Conservation (phyloP, 1,140 invertebrate genomes). For the Holotrichia oblita region DNA sequence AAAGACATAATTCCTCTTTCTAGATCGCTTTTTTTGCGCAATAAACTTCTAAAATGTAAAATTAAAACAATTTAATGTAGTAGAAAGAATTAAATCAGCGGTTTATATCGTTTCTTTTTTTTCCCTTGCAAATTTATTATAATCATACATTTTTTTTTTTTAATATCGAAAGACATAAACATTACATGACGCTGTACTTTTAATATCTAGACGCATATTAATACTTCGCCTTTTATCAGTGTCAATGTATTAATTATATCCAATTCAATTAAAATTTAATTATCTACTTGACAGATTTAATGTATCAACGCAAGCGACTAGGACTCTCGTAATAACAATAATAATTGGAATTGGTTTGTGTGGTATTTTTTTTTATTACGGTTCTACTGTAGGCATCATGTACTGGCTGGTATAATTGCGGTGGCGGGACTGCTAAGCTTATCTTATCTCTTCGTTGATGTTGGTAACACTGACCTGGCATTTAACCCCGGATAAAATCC, state of each 20-base stretch:
- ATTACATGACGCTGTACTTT: background rate
- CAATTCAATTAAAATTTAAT: conserved; percentile 15
- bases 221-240: background rate
- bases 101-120: no score
- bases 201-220: background rate
- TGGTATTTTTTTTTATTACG: background rate
- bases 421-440: background rate
- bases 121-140: no score
- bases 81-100: background rate
- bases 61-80: conserved; percentile 14
- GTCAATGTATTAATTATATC: conserved; percentile 21
- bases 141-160: no score
- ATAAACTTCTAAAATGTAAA: background rate
- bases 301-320: background rate
- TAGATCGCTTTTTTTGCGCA: conserved; percentile 10
- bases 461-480: conserved; percentile 15
- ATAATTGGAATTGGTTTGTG: conserved; percentile 17
- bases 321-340: background rate
- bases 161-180: background rate
- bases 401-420: background rate
- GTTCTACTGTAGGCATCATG: background rate
- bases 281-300: conserved; percentile 21
- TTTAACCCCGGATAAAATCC: background rate
- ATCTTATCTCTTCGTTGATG: conserved; percentile 1
- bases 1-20: background rate